Base-by-base conservation (phyloP, 2,888 invertebrate genomes). In the Mechanitis messenoides region DNA sequence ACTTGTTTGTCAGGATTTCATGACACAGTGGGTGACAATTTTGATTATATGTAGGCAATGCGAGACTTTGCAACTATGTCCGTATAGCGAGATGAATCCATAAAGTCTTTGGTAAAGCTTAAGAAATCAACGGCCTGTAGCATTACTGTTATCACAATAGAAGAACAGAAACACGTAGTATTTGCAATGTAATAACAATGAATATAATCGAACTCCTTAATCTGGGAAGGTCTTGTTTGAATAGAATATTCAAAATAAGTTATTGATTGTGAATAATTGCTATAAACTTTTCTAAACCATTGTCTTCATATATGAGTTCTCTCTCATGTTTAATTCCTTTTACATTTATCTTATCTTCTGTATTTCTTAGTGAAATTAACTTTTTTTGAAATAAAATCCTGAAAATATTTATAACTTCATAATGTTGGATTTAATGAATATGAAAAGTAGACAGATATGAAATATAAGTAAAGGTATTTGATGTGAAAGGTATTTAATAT, bases 1-100 rank as follows among this genome's bases (percentile, higher is more conserved):
- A 63, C 65, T 63, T 63, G 63, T 66, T 66, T 59, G 65, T 60
- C 61, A 56, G 58, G 65, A 66, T 63, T 61, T 63, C 33, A 47
- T 61, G 55, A 53, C 59, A 64, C 47, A 57, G 57, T 65, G 53
- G 53, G 61, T 66, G 63, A 59, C 61, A 63, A 63, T 61, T 55
- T 55, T 55, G 53, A 60, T 56, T 55, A 47, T 42, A 55, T 56
- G 50, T 47, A 58, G 35, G 63, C 55, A 58, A 54, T 64, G 50
- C 50, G 53, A 55, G 57, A 55, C 42, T 59, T 61, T 28, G 42
- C 7, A 7, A 42, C 42, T 42, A 55, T 56, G 47, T 45, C 50
- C 31, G 9, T 50, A 31, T 28, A 50, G 28, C 50, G 31, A 28
- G 50, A 50, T 9, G 31, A 50, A 50, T 50, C 31, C 31, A 50